Percentiles rank a stretch among this genome's conserved stretches.
These are phyloP conservation scores for Corynorhinus townsendii DNA, from an alignment of 2,113 vertebrate species.

Conservation along the genomic window DNA sequence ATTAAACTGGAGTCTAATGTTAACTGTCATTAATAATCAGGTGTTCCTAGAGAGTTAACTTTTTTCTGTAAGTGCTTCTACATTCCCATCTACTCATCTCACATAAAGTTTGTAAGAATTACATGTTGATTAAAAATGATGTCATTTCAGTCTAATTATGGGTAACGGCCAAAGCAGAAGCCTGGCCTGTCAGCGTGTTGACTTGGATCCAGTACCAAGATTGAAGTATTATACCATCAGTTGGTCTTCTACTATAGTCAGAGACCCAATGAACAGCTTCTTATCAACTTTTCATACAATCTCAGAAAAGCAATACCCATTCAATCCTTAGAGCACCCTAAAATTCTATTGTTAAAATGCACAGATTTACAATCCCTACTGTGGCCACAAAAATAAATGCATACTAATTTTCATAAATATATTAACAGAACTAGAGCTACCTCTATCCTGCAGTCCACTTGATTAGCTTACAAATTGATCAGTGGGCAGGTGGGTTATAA, in stretches of 20 bases:
- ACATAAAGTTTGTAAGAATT: not conserved
- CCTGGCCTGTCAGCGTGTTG: not conserved
- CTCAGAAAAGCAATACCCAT: not conserved
- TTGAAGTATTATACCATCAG: not conserved
- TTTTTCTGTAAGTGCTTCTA: not conserved
- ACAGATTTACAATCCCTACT: not conserved
- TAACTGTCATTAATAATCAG: not conserved
- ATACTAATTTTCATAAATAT: not conserved
- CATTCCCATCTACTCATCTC: not conserved
- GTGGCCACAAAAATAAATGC: not conserved
- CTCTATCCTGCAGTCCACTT: not conserved
- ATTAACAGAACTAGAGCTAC: not conserved
- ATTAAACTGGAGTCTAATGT: conserved; percentile 13
- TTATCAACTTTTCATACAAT: not conserved
- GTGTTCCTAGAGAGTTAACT: not conserved
- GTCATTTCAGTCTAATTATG: not conserved
- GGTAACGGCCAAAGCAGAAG: not conserved
- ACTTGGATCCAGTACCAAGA: not conserved
- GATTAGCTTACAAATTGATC: not conserved
- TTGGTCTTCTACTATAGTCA: not conserved
- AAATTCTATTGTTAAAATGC: not conserved
- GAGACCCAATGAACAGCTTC: not conserved
- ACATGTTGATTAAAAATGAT: not conserved
- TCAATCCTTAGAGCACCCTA: not conserved
- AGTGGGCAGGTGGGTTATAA: not conserved